Percentiles rank a stretch among this genome's conserved stretches.
Conservation (phyloP, 2,113 vertebrate genomes). For the Myodes glareolus region DNA sequence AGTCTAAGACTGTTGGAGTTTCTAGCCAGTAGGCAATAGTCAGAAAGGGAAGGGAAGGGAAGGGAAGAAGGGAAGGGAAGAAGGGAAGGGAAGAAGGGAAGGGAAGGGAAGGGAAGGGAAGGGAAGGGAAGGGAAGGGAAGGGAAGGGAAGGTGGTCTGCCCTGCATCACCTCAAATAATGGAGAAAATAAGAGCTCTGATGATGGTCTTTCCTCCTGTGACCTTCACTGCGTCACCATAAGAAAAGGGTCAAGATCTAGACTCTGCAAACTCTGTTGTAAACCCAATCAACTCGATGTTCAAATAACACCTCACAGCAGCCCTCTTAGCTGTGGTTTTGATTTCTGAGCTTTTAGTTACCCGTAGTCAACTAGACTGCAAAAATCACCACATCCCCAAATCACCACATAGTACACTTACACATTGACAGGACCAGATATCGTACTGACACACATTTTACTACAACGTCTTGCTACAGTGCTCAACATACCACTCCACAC, state of each 20-base stretch:
- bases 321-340: not conserved
- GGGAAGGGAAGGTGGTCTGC: not conserved
- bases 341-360: not conserved
- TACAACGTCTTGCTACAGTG: not conserved
- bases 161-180: not conserved
- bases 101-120: not conserved
- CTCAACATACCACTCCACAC: not conserved
- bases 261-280: not conserved
- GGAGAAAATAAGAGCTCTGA: not conserved
- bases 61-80: no score
- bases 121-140: accelerated
- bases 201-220: not conserved
- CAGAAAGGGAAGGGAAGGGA: not conserved
- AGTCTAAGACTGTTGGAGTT: not conserved
- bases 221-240: not conserved
- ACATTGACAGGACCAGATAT: not conserved
- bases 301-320: not conserved
- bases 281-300: not conserved
- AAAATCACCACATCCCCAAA: not conserved
- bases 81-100: no score
- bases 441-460: not conserved
- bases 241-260: not conserved
- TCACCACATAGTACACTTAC: not conserved
- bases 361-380: not conserved
- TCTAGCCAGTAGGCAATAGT: not conserved